These are phyloP conservation scores for Dendrocopos noguchii DNA, from an alignment of 2,113 vertebrate species.

Conservation along the genomic window DNA sequence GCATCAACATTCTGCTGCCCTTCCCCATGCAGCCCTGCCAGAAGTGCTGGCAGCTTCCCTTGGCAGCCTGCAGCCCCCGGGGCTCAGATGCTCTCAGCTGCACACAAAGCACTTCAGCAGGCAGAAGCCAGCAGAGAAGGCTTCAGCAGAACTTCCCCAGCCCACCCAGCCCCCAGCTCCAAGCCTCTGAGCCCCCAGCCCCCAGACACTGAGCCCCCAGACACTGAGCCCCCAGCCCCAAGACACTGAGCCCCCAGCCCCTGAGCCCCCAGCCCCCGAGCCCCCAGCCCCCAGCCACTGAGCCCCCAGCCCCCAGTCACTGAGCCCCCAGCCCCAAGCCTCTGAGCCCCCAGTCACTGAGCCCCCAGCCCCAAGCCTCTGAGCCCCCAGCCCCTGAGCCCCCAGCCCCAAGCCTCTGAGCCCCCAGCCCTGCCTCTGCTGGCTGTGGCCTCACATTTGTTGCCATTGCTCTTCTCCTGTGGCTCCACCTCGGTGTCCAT, in stretches of 20 bases:
- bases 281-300: too few relatives aligned
- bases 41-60: not conserved
- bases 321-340: not conserved
- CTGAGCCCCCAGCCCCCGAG: too few relatives aligned
- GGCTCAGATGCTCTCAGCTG: not conserved
- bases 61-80: too few relatives aligned
- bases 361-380: too few relatives aligned
- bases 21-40: not conserved
- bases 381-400: not conserved
- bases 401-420: not conserved
- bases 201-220: too few relatives aligned
- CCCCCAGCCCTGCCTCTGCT: not conserved
- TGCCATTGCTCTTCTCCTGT: not conserved
- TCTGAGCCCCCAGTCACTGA: too few relatives aligned
- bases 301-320: too few relatives aligned
- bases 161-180: too few relatives aligned
- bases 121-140: not conserved
- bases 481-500: not conserved
- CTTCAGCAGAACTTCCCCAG: not conserved
- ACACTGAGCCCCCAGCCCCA: too few relatives aligned
- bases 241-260: too few relatives aligned
- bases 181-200: too few relatives aligned
- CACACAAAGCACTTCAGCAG: not conserved
- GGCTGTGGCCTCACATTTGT: rapidly evolving
- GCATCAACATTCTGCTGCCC: not conserved